Base-by-base conservation (phyloP, 2,888 invertebrate species). In the Dynastes grantii region DNA sequence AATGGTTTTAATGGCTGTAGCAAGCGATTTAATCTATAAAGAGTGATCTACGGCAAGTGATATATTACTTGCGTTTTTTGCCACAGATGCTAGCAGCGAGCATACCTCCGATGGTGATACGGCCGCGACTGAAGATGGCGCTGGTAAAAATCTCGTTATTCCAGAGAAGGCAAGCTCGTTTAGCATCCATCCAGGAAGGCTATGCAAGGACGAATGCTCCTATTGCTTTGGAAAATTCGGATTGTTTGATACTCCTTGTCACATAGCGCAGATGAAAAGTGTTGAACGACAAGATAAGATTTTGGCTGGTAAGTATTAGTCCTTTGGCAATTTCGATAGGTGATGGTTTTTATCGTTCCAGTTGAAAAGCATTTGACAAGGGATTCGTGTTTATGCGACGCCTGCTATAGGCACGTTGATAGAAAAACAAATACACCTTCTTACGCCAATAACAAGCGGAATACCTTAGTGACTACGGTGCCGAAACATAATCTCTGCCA, bases 181-280 rank as follows among this genome's bases (percentile, higher is more conserved):
- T 88, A 95, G 95, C 85, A 95, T 96, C 84, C 96, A 96, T 89
- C 96, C 96, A 0, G 95, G 93, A 0, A 89, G 96, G 9, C 88
- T 95, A 73, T 96, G 96, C 86, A 93, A 94, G 87, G 96, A 96
- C 88, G 95, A 96, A 84, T 96, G 96, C 86, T 94, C 94, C 85
- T 96, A 96, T 87, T 96, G 96, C 85, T 95, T 95, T 78, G 96
- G 96, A 9, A 96, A 95, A 88, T 96, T 96, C 84, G 96, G 96
- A 0, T 91, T 95, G 0, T 93, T 95, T 81, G 96, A 96, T 85
- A 96, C 96, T 0, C 96, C 96, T 0, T 95, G 95, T 88, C 96
- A 96, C 86, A 94, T 96, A 75, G 96, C 95, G 0, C 96, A 96
- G 89, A 94, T 96, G 87, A 96, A 96, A 84, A 95, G 95, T 76